These are phyloP conservation scores for Hystrix cristata DNA, from an alignment of 2,113 vertebrate species.

Conservation along the genomic window DNA sequence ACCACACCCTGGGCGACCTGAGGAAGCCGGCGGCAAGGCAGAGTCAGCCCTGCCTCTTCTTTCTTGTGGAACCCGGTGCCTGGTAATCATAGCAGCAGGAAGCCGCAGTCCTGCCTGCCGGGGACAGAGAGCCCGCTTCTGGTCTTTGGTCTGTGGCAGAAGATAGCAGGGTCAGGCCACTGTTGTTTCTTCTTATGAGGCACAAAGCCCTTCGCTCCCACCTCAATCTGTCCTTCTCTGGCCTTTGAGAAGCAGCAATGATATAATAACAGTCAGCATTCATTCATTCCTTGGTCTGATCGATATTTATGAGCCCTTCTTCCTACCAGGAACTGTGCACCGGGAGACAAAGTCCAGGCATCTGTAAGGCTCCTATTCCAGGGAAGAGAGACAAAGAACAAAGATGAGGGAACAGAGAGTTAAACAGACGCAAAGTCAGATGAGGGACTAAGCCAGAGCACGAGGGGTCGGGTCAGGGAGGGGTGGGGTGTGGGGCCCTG, in stretches of 20 bases:
- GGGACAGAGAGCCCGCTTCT: neutral
- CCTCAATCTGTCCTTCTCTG: neutral
- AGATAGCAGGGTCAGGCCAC: slow-evolving; percentile 4
- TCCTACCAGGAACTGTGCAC: neutral
- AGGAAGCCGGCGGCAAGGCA: neutral
- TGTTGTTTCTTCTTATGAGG: neutral
- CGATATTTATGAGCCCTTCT: neutral
- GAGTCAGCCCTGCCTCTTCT: neutral
- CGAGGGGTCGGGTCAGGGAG: neutral
- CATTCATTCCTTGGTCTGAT: neutral
- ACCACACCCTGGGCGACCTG: neutral
- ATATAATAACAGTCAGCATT: neutral
- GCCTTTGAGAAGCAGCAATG: neutral
- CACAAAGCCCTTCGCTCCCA: neutral
- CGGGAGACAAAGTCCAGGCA: neutral
- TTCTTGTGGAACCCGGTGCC: neutral
- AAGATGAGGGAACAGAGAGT: neutral
- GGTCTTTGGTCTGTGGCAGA: slow-evolving; percentile 19
- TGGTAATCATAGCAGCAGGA: slow-evolving; percentile 52
- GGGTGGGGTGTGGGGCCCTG: neutral
- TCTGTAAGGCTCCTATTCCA: neutral
- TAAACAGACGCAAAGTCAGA: neutral
- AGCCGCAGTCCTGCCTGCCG: neutral
- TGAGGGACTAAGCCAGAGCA: neutral
- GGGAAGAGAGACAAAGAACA: neutral